Base-by-base conservation (phyloP, 2,888 invertebrate genomes). In the Philaethria dido region DNA sequence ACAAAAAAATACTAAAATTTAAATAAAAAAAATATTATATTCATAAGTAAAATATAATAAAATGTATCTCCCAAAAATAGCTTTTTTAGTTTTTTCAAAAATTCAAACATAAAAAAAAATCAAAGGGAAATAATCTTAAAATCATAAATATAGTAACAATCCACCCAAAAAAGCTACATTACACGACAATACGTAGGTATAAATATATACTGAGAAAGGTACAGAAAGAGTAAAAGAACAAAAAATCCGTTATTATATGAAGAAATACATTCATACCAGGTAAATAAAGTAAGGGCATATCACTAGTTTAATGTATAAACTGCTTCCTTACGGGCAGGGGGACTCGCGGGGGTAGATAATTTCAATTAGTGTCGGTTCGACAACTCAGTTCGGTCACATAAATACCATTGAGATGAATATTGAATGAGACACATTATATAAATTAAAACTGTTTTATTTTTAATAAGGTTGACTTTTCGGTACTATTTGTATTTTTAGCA, bases 321-420 rank as follows among this genome's bases (percentile, higher is more conserved):
- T 55, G 36, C 36, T 55, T 39, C 9, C 20, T 39, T 57, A 22
- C 14, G 11, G 22, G 39, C 39, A 22, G 22, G 22, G 42, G 42
- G n/a, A 42, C 25, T 57, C 42, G 25, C 57, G 42, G 57, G 42
- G 57, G 57, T 42, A 22, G 42, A 42, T 42, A 57, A 57, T 57
- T 25, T 57, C n/a, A 57, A 57, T 57, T 57, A 57, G n/a, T 57
- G 22, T 57, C 57, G 42, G 42, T 42, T 57, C 57, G 42, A 57
- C 39, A 57, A 16, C n/a, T 57, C 57, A 16, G 39, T n/a, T 20
- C 57, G 22, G 11, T n/a, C 42, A 57, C 57, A 57, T 42, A 57
- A 25, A 42, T 16, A 22, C 39, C 39, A 55, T 39, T 39, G 11
- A 42, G 11, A 57, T 42, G 22, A 57, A 57, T 42, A 42, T 57